These are phyloP conservation scores for Cyrtonyx montezumae DNA, from an alignment of 2,113 vertebrate species.

Conservation along the genomic window DNA sequence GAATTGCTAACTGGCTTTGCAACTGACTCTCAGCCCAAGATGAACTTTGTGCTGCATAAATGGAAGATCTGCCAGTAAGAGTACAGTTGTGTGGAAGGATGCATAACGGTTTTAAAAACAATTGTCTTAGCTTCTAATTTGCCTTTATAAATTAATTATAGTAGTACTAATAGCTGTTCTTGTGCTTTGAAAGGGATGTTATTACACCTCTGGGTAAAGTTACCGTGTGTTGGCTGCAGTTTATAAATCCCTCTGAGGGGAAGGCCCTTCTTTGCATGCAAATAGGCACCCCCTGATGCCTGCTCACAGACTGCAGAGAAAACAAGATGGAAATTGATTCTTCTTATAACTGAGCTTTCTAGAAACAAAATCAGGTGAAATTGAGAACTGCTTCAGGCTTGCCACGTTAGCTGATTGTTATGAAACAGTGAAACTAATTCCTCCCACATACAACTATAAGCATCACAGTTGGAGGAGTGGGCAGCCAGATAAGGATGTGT, in stretches of 20 bases:
- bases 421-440: background rate
- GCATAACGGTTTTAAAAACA: background rate
- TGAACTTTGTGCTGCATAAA: background rate
- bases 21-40: background rate
- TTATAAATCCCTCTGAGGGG: background rate
- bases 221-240: constrained; percentile 3
- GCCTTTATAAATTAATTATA: constrained; percentile 67
- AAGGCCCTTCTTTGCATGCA: background rate
- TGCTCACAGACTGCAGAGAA: background rate
- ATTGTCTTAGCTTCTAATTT: constrained; percentile 5
- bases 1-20: background rate
- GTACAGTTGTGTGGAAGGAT: background rate
- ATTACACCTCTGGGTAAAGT: constrained; percentile 56
- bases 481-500: background rate
- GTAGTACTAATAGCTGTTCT: constrained; percentile 22
- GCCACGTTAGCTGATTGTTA: background rate
- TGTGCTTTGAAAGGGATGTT: constrained; percentile 20
- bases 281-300: background rate
- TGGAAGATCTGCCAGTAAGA: background rate
- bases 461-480: background rate
- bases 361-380: background rate
- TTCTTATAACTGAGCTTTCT: background rate
- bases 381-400: background rate
- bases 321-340: background rate
- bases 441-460: accelerated